These are phyloP conservation scores for Cepaea hortensis DNA, from an alignment of 2,888 invertebrate genomes.

Conservation along the genomic window DNA sequence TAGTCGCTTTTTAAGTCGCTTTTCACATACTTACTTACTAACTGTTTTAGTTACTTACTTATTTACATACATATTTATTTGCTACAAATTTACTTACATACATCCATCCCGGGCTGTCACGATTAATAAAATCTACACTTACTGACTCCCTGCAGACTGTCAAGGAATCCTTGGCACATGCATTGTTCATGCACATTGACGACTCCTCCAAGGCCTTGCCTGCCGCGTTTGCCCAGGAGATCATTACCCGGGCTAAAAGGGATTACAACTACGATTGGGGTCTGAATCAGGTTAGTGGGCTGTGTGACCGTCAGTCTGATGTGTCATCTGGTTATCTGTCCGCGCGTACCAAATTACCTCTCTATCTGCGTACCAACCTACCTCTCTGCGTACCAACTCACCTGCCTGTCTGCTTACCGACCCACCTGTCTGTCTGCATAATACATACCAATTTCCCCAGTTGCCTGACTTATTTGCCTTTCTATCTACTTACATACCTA, in stretches of 20 bases:
- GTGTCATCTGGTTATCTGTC: background rate
- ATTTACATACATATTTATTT: no score
- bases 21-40: no score
- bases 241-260: background rate
- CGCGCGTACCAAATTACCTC: background rate
- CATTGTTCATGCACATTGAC: conserved; percentile 36
- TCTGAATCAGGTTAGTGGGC: background rate
- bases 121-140: background rate
- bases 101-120: no score
- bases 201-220: background rate
- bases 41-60: no score
- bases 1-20: no score
- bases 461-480: background rate
- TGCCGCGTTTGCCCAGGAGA: background rate
- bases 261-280: conserved; percentile 5
- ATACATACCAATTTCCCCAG: no score
- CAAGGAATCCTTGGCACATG: conserved; percentile 18
- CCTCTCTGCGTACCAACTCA: background rate
- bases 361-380: background rate
- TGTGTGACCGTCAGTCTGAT: background rate
- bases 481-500: background rate
- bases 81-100: no score
- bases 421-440: background rate
- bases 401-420: background rate
- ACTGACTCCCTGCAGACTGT: background rate